Conservation (phyloP, 2,797 vertebrate species). For the Pyrocephalus nanus region DNA sequence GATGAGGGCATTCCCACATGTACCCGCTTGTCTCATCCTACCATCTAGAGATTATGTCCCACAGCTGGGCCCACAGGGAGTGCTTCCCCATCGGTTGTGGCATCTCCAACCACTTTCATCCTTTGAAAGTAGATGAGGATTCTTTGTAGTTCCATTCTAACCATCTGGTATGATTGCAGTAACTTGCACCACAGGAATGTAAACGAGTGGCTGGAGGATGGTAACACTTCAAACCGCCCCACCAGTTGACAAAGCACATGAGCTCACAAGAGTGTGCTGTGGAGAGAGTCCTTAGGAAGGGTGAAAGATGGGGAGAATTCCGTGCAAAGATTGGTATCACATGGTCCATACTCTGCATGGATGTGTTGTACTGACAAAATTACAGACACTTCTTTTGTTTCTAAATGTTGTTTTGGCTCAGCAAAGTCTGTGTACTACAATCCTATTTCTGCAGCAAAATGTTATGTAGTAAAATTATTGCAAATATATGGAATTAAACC, state of each 20-base stretch:
- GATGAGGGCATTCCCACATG: neutral
- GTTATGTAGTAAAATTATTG: neutral
- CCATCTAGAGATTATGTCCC: neutral
- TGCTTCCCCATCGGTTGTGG: accelerated
- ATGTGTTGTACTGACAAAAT: neutral
- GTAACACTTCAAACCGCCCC: neutral
- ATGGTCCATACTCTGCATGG: neutral
- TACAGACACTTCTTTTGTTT: neutral
- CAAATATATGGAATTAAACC: neutral
- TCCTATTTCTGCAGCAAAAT: neutral
- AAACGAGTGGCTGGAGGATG: neutral
- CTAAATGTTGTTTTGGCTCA: neutral
- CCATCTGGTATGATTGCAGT: neutral
- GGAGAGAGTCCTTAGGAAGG: neutral
- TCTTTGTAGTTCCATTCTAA: neutral
- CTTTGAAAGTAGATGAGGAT: neutral
- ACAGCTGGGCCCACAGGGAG: neutral
- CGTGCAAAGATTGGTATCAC: neutral
- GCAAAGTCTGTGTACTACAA: neutral
- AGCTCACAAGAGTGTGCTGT: neutral
- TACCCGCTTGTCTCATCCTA: neutral
- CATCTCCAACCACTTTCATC: neutral
- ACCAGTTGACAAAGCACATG: accelerated
- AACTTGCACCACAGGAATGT: neutral
- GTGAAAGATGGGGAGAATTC: neutral